Conservation (phyloP, 2,888 invertebrate species). For the Endotricha flammealis region DNA sequence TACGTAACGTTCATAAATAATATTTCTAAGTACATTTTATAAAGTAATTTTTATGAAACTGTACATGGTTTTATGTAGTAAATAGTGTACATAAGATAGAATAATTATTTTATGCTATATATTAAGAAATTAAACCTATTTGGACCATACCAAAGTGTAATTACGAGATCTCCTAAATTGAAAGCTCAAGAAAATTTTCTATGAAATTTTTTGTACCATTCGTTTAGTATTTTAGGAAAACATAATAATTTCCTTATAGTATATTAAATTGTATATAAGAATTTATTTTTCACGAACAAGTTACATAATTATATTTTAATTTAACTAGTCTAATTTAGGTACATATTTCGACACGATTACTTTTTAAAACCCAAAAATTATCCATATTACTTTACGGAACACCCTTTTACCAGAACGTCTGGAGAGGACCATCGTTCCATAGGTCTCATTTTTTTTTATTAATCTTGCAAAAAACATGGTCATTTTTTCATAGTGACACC, state of each 20-base stretch:
- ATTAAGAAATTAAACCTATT: slow-evolving; percentile 28
- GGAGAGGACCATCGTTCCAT: too few relatives aligned
- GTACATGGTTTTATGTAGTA: too few relatives aligned
- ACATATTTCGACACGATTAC: too few relatives aligned
- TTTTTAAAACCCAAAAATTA: too few relatives aligned
- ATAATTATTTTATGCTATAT: slow-evolving; percentile 4
- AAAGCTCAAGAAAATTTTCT: slow-evolving; percentile 40
- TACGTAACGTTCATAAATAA: too few relatives aligned
- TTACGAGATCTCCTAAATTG: slow-evolving; percentile 45
- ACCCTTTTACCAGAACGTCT: too few relatives aligned
- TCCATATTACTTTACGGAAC: too few relatives aligned
- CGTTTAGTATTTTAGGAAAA: slow-evolving; percentile 14
- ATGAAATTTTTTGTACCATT: slow-evolving; percentile 18
- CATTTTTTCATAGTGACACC: too few relatives aligned
- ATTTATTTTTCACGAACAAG: slow-evolving; percentile 42
- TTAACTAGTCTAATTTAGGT: slow-evolving; percentile 54
- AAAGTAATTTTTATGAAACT: too few relatives aligned
- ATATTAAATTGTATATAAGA: slow-evolving; percentile 34
- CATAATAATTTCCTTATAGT: slow-evolving; percentile 14
- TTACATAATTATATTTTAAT: slow-evolving; percentile 36
- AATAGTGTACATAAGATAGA: slow-evolving; percentile 59
- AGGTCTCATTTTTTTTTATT: too few relatives aligned
- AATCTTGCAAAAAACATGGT: too few relatives aligned
- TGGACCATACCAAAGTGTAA: slow-evolving; percentile 62
- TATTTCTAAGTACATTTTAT: too few relatives aligned